Evolutionary conservation across 2,797 vertebrate genomes (phyloP), one percentile per base, ranked within the genome.

Genomic region (Threskiornis aethiopicus): DNA sequence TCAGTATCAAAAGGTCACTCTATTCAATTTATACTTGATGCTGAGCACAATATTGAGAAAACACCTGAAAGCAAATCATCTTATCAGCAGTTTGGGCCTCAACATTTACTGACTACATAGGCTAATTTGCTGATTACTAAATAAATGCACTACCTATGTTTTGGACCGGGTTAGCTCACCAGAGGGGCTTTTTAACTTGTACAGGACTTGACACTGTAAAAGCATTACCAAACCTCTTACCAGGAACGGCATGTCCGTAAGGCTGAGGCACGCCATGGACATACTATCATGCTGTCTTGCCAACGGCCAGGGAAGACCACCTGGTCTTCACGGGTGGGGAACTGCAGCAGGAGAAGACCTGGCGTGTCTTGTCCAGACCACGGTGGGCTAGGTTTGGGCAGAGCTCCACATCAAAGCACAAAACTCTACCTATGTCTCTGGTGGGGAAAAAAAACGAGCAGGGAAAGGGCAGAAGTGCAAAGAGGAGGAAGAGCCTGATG

Each of bases 111-210:
- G 97, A 97, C 97, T 96, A 92, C 96, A 98, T 96, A 97, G 98
- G 98, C 97, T 98, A 98, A 99, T 98, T 99, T 99, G 98, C 98
- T 99, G 98, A 99, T 99, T 98, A 98, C 98, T 97, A 98, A 99
- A 98, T 98, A 98, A 99, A 99, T 95, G 97, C 92, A 98, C 98
- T 98, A 98, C 97, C 97, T 98, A 92, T 95, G 97, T 97, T 93
- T 97, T 93, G 78, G 90, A 96, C 85, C 46, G 62, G 89, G 96
- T 92, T 92, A 87, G 87, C 85, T 97, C 73, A 65, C 80, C 41
- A 73, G 51, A 83, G 84, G 29, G 61, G 73, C 70, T 90, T 95
- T 95, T 61, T 73, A 90, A 97, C 94, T 97, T 96, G 88, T 94
- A 93, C 59, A 72, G 70, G 96, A 96, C 90, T 89, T 98, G 98